phyloP scores from a whole-genome alignment of 2,888 invertebrate species.

The Ptychoptera contaminata region DNA sequence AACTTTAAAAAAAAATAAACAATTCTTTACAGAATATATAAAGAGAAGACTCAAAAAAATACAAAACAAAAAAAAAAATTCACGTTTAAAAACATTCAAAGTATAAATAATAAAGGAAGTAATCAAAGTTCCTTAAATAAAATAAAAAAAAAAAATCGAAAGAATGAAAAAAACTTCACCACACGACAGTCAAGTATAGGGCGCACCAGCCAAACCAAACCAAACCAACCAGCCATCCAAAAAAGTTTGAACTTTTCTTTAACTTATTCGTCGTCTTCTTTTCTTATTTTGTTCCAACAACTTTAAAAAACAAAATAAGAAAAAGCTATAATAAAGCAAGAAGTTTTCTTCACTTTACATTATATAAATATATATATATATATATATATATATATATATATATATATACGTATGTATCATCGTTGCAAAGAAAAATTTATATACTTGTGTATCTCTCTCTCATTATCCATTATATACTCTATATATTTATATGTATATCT shows the following conservation, averaged over 20 bases:
- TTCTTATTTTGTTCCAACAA: background rate
- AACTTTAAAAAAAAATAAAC: no score
- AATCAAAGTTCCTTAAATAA: slow-evolving; percentile 5
- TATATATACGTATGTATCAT: background rate
- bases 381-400: no score
- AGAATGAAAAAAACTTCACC: slow-evolving; percentile 2
- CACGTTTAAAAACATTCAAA: slow-evolving; percentile 3
- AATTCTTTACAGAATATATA: no score
- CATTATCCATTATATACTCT: no score
- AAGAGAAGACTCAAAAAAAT: no score
- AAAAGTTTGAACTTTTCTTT: slow-evolving; percentile 1
- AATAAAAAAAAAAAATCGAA: background rate
- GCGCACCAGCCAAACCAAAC: no score
- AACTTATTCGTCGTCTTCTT: background rate
- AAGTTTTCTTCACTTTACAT: no score
- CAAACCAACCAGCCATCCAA: no score
- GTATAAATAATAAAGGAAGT: slow-evolving; percentile 7
- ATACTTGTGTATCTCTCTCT: no score
- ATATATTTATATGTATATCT: background rate
- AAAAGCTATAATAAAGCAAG: no score
- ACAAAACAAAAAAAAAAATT: background rate
- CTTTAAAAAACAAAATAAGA: no score
- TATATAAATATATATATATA: no score
- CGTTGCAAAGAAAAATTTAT: background rate
- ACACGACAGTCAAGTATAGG: slow-evolving; percentile 2